Evolutionary conservation across 1,140 invertebrate species (phyloP).

Genomic region (Drosophila sechellia): DNA sequence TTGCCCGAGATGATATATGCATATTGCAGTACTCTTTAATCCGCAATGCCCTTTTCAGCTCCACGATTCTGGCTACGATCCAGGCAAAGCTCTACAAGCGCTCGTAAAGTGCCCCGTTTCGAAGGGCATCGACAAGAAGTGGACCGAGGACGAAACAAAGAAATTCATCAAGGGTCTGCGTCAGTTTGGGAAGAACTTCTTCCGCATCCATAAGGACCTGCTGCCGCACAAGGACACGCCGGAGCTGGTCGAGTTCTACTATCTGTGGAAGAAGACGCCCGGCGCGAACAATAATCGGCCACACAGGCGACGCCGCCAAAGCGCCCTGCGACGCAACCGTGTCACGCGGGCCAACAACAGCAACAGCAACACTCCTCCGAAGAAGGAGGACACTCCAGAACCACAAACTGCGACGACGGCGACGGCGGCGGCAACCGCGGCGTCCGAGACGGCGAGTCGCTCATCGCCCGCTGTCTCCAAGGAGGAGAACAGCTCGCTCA

Average conservation of each 20-base stretch:
- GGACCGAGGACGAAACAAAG: constrained; percentile 99
- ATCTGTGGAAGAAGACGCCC: constrained; percentile 99
- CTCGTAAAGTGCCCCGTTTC: constrained; percentile 98
- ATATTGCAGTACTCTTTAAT: not conserved
- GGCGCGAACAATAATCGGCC: constrained; percentile 97
- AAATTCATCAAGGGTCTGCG: constrained; percentile 98
- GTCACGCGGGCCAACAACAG: constrained; percentile 89
- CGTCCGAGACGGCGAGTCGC: constrained; percentile 84
- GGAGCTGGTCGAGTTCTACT: constrained; percentile 99
- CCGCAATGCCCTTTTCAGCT: constrained; percentile 86
- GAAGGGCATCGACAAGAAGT: constrained; percentile 98
- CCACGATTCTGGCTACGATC: constrained; percentile 97
- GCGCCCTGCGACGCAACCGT: constrained; percentile 94
- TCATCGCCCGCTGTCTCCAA: constrained; percentile 87
- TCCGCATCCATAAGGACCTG: constrained; percentile 97
- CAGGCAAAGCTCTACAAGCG: constrained; percentile 96
- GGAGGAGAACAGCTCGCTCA: constrained; percentile 94
- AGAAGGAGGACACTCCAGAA: constrained; percentile 84
- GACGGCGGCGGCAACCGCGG: constrained; percentile 76
- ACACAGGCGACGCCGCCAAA: constrained; percentile 94
- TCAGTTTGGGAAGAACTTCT: constrained; percentile 99
- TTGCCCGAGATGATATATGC: constrained; percentile 18
- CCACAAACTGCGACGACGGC: constrained; percentile 84
- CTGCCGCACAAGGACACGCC: constrained; percentile 98
- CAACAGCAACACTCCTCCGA: constrained; percentile 84